Evolutionary conservation across 92 coral and sea anemone species (phyloP), one percentile per base, ranked within the genome.

Genomic region (Phenganax marumi): DNA sequence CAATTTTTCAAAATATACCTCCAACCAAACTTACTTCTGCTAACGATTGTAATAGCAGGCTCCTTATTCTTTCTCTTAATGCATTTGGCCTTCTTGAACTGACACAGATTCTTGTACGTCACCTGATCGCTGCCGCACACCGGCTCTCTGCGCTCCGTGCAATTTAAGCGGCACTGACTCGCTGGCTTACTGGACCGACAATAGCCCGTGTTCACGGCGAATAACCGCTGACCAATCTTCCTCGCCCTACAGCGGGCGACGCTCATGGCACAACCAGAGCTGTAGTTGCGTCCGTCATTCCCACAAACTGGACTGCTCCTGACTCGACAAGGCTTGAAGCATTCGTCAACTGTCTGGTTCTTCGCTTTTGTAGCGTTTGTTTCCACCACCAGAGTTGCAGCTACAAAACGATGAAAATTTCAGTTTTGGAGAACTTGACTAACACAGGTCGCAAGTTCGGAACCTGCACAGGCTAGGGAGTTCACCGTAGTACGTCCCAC

Each of bases 21-120:
- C 25, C 26, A 39, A 9, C 16, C 4, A 21, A 72, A 74, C 81
- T 76, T 54, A 76, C 81, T 76, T 76, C 81, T 76, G 81, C 52
- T 76, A 13, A 56, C 5, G 16, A 76, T 51, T 9, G 50, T 76
- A 5, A 76, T 50, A 76, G 52, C 43, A 48, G 51, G 51, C 13
- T 43, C 24, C 73, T 88, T 89, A 57, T 87, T 73, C 85, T 52
- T 58, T 33, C 79, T 82, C 6, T 93, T 89, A 50, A 89, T 80
- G 48, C 99, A 96, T 57, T 92, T 89, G 21, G 97, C 97, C 13
- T 88, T 87, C 64, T 88, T 70, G 71, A 92, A 96, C 7, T 61
- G 85, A 68, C 99, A 96, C 13, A 90, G 78, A 64, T 96, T 96
- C 65, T 89, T 91, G 90, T 96, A 96, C 2, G 97, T 96, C 21